phyloP scores from a whole-genome alignment of 2,797 vertebrate genomes.

The Vireo griseus region DNA sequence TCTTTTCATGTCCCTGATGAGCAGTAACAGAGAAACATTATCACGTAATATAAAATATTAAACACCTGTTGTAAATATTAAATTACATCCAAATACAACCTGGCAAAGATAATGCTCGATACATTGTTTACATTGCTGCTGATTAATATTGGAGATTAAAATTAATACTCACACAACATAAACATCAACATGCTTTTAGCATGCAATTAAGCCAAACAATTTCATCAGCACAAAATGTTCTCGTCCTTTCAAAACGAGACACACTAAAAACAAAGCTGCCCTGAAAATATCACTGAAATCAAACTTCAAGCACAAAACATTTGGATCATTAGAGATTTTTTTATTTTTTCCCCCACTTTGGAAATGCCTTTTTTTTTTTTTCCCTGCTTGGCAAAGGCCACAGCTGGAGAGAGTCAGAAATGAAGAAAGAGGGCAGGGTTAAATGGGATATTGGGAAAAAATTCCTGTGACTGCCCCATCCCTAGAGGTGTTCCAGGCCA shows the following conservation, averaged over 20 bases:
- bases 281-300: constrained; percentile 16
- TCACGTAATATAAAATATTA: constrained; percentile 47
- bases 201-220: constrained; percentile 23
- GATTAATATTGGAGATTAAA: constrained; percentile 60
- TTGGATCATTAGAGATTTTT: neutral
- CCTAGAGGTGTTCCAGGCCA: neutral
- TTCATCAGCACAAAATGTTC: constrained; percentile 42
- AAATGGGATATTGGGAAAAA: neutral
- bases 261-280: neutral
- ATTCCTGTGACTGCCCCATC: neutral
- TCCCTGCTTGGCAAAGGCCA: neutral
- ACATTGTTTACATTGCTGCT: constrained; percentile 37
- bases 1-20: constrained; percentile 14
- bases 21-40: constrained; percentile 4
- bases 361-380: neutral
- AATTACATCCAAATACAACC: constrained; percentile 7
- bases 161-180: constrained; percentile 47
- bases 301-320: neutral
- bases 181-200: constrained; percentile 56
- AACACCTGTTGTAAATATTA: constrained; percentile 45
- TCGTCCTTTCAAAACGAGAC: neutral
- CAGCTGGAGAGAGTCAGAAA: neutral
- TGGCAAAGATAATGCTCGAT: neutral
- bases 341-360: accelerated
- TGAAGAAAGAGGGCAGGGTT: neutral